Conservation (phyloP, 2,113 vertebrate genomes). For the Hoplias malabaricus region DNA sequence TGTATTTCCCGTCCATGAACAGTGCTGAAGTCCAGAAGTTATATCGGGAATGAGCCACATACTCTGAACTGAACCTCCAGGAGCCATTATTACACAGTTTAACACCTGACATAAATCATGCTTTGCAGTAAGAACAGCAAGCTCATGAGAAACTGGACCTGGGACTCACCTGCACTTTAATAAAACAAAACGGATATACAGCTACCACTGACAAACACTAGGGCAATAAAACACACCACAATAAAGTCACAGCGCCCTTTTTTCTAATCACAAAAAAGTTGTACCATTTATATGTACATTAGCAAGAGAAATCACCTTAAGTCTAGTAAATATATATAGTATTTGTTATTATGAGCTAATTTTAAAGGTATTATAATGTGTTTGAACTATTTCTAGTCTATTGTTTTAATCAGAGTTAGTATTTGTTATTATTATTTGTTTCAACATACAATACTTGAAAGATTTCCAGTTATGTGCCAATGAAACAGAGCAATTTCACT, state of each 20-base stretch:
- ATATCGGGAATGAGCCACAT: neutral
- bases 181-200: constrained; percentile 13
- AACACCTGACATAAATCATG: constrained; percentile 13
- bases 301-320: no score
- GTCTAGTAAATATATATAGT: no score
- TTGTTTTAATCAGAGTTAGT: no score
- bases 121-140: neutral
- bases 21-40: neutral
- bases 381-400: no score
- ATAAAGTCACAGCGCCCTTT: constrained; percentile 7
- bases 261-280: neutral
- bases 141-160: constrained; percentile 14
- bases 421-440: no score
- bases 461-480: no score
- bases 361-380: no score
- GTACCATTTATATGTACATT: neutral
- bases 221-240: constrained; percentile 24
- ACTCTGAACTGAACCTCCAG: neutral
- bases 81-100: neutral
- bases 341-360: no score
- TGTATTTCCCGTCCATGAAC: neutral
- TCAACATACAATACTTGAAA: no score
- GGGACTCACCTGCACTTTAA: constrained; percentile 30
- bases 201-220: constrained; percentile 19
- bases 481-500: no score